Base-by-base conservation (phyloP, 2,888 invertebrate species). In the Papilio gigon region DNA sequence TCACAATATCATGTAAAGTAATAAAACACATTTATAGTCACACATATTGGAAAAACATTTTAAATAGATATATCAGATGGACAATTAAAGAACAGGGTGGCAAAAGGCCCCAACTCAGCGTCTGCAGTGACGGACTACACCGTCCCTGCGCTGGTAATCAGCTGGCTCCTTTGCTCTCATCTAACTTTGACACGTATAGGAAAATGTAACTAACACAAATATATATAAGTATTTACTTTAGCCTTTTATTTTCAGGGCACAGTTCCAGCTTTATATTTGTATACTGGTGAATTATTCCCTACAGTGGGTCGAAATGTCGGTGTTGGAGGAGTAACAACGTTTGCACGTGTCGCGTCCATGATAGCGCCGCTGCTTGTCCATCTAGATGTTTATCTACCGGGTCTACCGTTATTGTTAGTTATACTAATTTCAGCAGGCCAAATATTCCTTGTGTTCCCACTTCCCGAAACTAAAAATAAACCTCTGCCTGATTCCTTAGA, bases 301-400 rank as follows among this genome's bases (percentile, higher is more conserved):
- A 97, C 97, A 0, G 92, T 95, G 17, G 93, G 95, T 3, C 91
- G 97, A 20, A 97, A 97, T 79, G 94, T 94, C 17, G 96, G 96
- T 1, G 93, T 97, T 60, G 96, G 96, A 11, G 92, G 94, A 0
- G 95, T 95, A 60, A 94, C 95, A 0, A 95, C 95, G 87, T 95
- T 95, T 76, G 95, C 96, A 1, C 92, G 96, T 71, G 86, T 96
- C 58, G 97, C 96, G n/a, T 96, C 96, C 0, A 95, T 96, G 93
- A 76, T 95, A 4, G 90, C 91, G 0, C 91, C 92, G 1, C 76
- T 80, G 1, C 75, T 92, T 2, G 82, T 87, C n/a, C 78, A 78
- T 67, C 75, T 91, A 64, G 84, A 90, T 37, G 72, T 72, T 8
- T 1, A 86, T 1, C 20, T 79, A 25, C 67, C 77, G 0, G 82